Base-by-base conservation (phyloP, 2,797 vertebrate genomes). In the Myotis pilosus region DNA sequence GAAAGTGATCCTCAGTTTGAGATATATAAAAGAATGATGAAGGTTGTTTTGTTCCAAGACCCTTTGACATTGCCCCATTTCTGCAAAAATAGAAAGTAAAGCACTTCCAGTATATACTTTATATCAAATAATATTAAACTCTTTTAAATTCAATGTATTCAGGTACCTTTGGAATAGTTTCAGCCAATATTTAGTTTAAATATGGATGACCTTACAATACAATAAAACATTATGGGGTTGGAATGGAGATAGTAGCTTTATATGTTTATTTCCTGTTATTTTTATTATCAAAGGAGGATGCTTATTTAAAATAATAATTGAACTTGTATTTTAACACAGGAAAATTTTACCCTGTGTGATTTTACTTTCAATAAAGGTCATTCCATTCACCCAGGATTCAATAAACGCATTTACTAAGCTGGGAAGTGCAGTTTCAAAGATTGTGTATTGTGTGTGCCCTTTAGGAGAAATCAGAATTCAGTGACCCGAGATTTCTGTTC, bases 51-150 rank as follows among this genome's bases (percentile, higher is more conserved):
- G 44, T 12, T 89, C 19, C 47, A 8, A 62, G 23, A 11, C 4
- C 41, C 92, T 60, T 91, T 55, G 33, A 17, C 51, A 83, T 62
- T 47, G 60, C 12, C 36, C 5, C 5, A 16, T 88, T 82, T 51
- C n/a, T 93, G 33, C 55, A 76, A 91, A 76, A 83, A 74, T 13
- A 64, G 25, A 36, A 91, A 88, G 22, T 22, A 64, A 71, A 72
- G 23, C 13, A 53, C 5, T 74, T 84, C 13, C 47, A 33, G 4
- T 55, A 22, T 87, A n/a, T 30, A 57, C 12, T 89, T 89, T 80
- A 25, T 71, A 33, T 47, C 12, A 85, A 44, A 88, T 69, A 22
- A 64, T 79, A 30, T 51, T 47, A 81, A 41, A 69, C 41, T 84
- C 17, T 75, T 82, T 89, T 91, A 79, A 92, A 69, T 64, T 49